A percentile compares a stretch with the other conserved stretches of the same genome.
Conservation (phyloP, 2,113 vertebrate species). For the Suncus etruscus region DNA sequence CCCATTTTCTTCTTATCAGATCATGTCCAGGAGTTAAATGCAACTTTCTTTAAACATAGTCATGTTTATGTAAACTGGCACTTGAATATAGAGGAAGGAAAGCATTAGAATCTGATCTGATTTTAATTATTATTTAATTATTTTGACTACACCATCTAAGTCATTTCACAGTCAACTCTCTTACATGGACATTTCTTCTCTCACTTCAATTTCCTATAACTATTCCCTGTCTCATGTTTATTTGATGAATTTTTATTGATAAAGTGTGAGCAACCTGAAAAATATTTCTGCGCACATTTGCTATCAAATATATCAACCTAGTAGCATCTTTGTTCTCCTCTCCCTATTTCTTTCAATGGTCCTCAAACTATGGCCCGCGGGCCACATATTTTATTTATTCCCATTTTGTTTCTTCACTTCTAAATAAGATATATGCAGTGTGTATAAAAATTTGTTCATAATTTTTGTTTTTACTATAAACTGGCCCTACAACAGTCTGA, state of each 20-base stretch:
- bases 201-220: neutral
- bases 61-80: neutral
- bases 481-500: too few relatives aligned
- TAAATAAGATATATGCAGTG: too few relatives aligned
- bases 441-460: too few relatives aligned
- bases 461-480: too few relatives aligned
- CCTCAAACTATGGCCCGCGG: too few relatives aligned
- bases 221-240: slow-evolving; percentile 10
- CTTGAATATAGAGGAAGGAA: neutral
- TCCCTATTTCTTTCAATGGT: neutral
- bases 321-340: neutral
- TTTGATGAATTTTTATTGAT: slow-evolving; percentile 17
- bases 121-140: neutral
- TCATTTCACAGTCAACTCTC: neutral
- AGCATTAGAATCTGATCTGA: neutral
- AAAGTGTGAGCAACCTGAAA: slow-evolving; percentile 13
- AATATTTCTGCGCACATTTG: neutral
- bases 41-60: neutral
- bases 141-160: neutral
- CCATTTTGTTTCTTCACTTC: too few relatives aligned
- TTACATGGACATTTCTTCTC: neutral
- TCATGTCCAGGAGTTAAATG: neutral
- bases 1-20: neutral
- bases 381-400: too few relatives aligned
- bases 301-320: neutral